A percentile compares a stretch with the other conserved stretches of the same genome.
Conservation (phyloP, 2,797 vertebrate species). For the Xerus rutilus region DNA sequence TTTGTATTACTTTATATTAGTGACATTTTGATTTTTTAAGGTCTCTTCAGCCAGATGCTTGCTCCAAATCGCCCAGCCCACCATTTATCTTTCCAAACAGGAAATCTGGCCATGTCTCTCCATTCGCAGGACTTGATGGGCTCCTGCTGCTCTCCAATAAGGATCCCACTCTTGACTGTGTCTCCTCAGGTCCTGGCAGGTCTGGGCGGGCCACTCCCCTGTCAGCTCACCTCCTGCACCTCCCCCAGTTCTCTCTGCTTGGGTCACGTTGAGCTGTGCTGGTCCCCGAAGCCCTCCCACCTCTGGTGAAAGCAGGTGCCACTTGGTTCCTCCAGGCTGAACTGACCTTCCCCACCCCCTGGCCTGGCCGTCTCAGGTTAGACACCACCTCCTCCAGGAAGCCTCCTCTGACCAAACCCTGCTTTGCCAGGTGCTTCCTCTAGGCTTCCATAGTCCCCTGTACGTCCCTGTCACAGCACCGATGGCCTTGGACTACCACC, state of each 20-base stretch:
- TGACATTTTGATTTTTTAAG: not conserved
- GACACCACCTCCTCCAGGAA: slow-evolving; percentile 30
- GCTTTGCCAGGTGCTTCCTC: not conserved
- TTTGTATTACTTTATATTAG: not conserved
- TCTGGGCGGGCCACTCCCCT: not conserved
- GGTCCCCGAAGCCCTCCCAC: not conserved
- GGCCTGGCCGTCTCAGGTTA: not conserved
- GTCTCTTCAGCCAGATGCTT: not conserved
- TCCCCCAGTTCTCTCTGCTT: not conserved
- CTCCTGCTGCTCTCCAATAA: not conserved
- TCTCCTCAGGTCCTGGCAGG: not conserved
- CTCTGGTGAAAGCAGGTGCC: not conserved
- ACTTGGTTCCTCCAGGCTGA: not conserved
- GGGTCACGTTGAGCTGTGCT: not conserved
- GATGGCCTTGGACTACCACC: not conserved
- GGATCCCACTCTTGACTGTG: not conserved
- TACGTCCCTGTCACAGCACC: not conserved
- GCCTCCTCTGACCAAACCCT: not conserved
- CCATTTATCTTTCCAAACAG: not conserved
- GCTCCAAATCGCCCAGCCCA: not conserved
- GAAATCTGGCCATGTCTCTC: not conserved
- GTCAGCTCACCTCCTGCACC: not conserved
- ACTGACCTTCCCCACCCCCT: not conserved
- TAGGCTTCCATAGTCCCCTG: not conserved
- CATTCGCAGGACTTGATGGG: not conserved